Evolutionary conservation across 2,113 vertebrate genomes (phyloP), one percentile per base, ranked within the genome.

Genomic region (Saimiri boliviensis): DNA sequence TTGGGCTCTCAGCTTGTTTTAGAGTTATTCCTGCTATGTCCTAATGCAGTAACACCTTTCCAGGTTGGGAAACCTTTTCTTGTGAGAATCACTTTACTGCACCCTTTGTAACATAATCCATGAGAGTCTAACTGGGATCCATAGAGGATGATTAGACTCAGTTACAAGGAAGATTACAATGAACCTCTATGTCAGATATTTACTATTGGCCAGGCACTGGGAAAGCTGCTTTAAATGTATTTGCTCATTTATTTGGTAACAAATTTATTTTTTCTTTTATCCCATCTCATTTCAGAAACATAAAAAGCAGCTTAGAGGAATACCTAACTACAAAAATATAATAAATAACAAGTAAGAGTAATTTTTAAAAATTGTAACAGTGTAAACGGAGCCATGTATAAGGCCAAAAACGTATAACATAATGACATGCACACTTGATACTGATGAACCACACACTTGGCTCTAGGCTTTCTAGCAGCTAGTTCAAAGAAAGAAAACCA

Each of bases 121-220:
- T 10, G 56, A 87, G 32, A 35, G 37, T 32, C 37, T 35, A 73
- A 45, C 32, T 42, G 45, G 45, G 37, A 79, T 23, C 52, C 79
- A 94, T 40, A 91, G 73, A 94, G 13, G n/a, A 32, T n/a, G 52
- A 91, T 81, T 45, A 82, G 40, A 79, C 17, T 76, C 35, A 12
- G 81, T 93, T 92, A 87, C 37, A 77, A 84, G 25, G 5, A 93
- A 89, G 60, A 60, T 40, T 56, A 89, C 87, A 95, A 94, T 23
- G 81, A 91, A 60, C 49, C 40, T 92, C n/a, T 42, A 40, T 82
- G 23, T 54, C 73, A 42, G 12, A 5, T 58, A 56, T 20, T 66
- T 71, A 81, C 23, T 83, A 27, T 60, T 54, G 56, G 68, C 40
- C 58, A 82, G 73, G 68, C 52, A 79, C 27, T 79, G 5, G 60